phyloP scores from a whole-genome alignment of 1,140 invertebrate species.

The Megathymus violae region DNA sequence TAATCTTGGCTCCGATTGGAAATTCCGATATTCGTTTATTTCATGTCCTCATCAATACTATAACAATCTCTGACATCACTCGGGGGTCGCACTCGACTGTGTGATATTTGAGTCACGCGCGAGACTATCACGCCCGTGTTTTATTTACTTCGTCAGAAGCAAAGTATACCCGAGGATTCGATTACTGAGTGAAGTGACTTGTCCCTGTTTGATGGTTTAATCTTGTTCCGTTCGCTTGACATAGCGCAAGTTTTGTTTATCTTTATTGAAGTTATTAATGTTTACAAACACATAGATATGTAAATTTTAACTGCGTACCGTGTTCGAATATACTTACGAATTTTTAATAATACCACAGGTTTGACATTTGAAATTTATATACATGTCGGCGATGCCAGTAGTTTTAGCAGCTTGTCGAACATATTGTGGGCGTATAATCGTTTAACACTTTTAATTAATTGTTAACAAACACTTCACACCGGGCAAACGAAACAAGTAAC shows the following conservation, averaged over 20 bases:
- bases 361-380: too few relatives aligned
- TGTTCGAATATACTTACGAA: too few relatives aligned
- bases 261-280: too few relatives aligned
- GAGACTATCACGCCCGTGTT: constrained; percentile 10
- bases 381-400: too few relatives aligned
- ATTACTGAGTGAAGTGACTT: constrained; percentile 9
- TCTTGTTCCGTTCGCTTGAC: background rate
- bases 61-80: constrained; percentile 22
- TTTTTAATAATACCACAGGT: too few relatives aligned
- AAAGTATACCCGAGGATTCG: constrained; percentile 18
- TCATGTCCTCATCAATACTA: constrained; percentile 13
- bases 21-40: constrained; percentile 16
- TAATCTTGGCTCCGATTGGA: constrained; percentile 7
- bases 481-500: too few relatives aligned
- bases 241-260: background rate
- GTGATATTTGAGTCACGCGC: constrained; percentile 20
- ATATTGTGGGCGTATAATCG: too few relatives aligned
- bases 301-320: too few relatives aligned
- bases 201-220: background rate
- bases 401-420: too few relatives aligned
- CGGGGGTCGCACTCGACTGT: background rate
- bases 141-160: constrained; percentile 17
- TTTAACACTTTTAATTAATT: too few relatives aligned
- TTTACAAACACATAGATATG: too few relatives aligned
- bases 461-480: too few relatives aligned